Evolutionary conservation across 2,113 vertebrate species (phyloP).

Genomic region (Ploceus nigricollis): DNA sequence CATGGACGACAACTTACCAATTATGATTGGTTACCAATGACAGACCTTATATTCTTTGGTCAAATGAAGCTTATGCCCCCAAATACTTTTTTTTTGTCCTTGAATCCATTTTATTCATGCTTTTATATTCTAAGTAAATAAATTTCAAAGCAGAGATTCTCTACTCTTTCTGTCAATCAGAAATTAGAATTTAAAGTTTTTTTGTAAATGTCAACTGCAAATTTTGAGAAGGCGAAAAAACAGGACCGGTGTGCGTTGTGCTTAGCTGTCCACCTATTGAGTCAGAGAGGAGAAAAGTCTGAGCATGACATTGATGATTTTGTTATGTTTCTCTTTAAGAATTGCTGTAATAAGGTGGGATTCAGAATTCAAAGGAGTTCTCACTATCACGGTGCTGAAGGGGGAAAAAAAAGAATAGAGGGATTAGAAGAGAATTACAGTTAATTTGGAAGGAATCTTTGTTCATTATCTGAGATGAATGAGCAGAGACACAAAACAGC

Average conservation of each 20-base stretch:
- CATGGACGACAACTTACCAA: neutral
- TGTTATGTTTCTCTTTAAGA: neutral
- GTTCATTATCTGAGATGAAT: slow-evolving; percentile 23
- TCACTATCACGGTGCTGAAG: neutral
- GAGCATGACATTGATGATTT: neutral
- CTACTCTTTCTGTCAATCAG: neutral
- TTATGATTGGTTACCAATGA: neutral
- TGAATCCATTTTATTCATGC: neutral
- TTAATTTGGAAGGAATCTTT: slow-evolving; percentile 40
- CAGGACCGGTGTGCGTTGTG: accelerated
- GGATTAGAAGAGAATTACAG: slow-evolving; percentile 39
- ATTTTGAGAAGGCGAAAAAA: neutral
- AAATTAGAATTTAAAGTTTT: neutral
- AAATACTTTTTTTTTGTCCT: neutral
- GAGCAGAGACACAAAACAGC: neutral
- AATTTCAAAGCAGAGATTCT: neutral
- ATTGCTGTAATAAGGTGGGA: neutral
- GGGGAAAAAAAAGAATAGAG: neutral
- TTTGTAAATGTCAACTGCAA: neutral
- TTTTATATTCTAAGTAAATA: neutral
- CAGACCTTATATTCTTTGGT: neutral
- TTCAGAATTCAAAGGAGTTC: neutral
- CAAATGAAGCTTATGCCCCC: neutral
- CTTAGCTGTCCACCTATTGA: neutral
- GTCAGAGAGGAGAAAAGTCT: neutral